Conservation (phyloP, 2,888 invertebrate genomes). For the Harmothoe impar region DNA sequence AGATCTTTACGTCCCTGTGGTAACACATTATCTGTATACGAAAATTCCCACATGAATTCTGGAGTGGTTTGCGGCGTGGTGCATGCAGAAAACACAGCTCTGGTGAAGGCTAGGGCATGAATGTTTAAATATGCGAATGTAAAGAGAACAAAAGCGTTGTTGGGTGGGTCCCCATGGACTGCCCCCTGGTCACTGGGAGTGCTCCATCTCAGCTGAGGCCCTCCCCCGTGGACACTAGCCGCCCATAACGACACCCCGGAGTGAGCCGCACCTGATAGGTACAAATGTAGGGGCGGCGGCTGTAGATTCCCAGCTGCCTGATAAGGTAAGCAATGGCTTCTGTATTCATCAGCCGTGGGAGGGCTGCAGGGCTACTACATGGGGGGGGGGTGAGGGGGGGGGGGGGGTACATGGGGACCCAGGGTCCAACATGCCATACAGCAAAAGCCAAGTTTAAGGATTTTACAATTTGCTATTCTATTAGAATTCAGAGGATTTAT, state of each 20-base stretch:
- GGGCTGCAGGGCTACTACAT: background rate
- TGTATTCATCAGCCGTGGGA: slow-evolving; percentile 27
- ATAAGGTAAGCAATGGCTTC: slow-evolving; percentile 60
- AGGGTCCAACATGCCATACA: background rate
- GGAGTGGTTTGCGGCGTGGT: background rate
- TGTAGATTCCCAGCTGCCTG: slow-evolving; percentile 50
- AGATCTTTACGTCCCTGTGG: no score
- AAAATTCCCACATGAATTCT: no score
- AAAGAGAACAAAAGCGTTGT: slow-evolving; percentile 57
- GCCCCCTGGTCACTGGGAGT: slow-evolving; percentile 53
- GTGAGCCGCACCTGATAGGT: slow-evolving; percentile 59
- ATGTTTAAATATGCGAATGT: slow-evolving; percentile 52
- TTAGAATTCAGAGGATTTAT: no score
- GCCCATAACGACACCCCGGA: slow-evolving; percentile 54
- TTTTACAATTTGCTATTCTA: no score
- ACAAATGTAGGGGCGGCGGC: slow-evolving; percentile 53
- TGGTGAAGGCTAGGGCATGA: background rate
- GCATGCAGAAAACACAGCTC: background rate
- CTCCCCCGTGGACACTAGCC: slow-evolving; percentile 44
- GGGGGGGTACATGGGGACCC: background rate
- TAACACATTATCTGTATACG: no score
- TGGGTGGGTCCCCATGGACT: slow-evolving; percentile 8
- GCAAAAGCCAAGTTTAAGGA: no score
- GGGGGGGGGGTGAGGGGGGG: background rate
- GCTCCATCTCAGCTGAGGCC: slow-evolving; percentile 28